Conservation (phyloP, 2,888 invertebrate species). For the Colletes collaris region DNA sequence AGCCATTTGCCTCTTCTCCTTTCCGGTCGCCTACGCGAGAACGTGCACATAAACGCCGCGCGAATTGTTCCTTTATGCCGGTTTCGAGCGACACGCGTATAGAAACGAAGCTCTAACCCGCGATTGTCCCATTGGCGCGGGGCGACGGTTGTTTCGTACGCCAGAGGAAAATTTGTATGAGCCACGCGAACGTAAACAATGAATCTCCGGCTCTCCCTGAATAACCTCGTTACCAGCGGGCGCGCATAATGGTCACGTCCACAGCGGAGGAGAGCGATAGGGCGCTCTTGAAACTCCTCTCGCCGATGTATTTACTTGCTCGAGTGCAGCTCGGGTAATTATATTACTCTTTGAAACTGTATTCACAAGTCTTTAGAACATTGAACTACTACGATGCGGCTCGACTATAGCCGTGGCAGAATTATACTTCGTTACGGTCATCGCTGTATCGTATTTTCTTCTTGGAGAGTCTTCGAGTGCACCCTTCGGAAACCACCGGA, state of each 20-base stretch:
- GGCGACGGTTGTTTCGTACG: conserved; percentile 21
- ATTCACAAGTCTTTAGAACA: conserved; percentile 53
- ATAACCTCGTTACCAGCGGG: conserved; percentile 59
- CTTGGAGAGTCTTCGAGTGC: conserved; percentile 32
- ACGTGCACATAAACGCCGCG: conserved; percentile 29
- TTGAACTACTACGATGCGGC: conserved; percentile 36
- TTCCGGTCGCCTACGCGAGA: not conserved
- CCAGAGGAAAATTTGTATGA: conserved; percentile 48
- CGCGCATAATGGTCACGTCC: conserved; percentile 59
- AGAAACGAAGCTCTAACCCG: conserved; percentile 27
- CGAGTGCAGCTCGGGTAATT: conserved; percentile 65
- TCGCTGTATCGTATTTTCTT: conserved; percentile 50
- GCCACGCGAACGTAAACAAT: conserved; percentile 57
- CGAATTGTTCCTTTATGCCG: conserved; percentile 45
- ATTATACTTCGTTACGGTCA: conserved; percentile 62
- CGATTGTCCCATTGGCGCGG: conserved; percentile 28
- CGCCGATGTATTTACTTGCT: conserved; percentile 56
- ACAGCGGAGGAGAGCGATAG: conserved; percentile 45
- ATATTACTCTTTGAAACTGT: conserved; percentile 67
- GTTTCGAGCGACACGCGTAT: not conserved
- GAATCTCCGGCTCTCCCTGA: conserved; percentile 46
- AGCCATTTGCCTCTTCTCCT: conserved; percentile 24
- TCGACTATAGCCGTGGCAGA: conserved; percentile 24
- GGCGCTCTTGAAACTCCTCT: conserved; percentile 34
- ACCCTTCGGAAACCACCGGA: conserved; percentile 26